Base-by-base conservation (phyloP, 37 sponge, comb jelly and placozoan genomes). In the Geodia barretti region DNA sequence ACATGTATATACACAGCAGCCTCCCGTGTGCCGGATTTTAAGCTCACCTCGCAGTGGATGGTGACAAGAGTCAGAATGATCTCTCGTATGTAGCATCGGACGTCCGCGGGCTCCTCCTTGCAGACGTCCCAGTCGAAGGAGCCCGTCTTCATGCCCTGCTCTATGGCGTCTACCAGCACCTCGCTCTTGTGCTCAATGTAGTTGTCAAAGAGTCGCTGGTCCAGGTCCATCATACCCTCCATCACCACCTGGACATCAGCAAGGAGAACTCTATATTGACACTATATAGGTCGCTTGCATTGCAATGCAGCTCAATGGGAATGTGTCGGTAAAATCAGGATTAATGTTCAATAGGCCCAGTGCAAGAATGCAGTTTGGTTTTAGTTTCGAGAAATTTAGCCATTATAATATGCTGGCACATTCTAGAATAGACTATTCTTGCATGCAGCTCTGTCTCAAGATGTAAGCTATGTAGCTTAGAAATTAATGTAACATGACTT, bases 91-190 rank as follows among this genome's bases (percentile, higher is more conserved):
- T 94, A 97, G 23, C 64, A 78, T 3, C 95, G 74, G 2, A 97
- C 85, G 21, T 72, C 79, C 19, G 19, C 42, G 24, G 88, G 88
- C 14, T 47, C 54, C 26, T 64, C 37, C 4, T 68, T 23, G 29
- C 87, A 83, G 37, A 76, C 75, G 39, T 82, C 87, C 92, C 95
- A 97, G 80, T 94, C 87, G 72, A 92, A 97, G 65, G 30, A 42
- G 3, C 91, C 91, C 20, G 61, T 78, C 35, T 79, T 54, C 76
- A 95, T 88, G 9, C 92, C 95, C 17, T 77, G 65, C 41, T 91
- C 80, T 20, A 94, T 79, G 20, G 76, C 79, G 1, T 60, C 89
- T 19, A 63, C 68, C 0, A 97, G 37, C 5, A 71, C 76, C 68
- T 77, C 75, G 28, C 71, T 71, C 81, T 94, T 97, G 4, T 72